These are phyloP conservation scores for Silurus aristotelis DNA, from an alignment of 2,797 vertebrate species.

Conservation along the genomic window DNA sequence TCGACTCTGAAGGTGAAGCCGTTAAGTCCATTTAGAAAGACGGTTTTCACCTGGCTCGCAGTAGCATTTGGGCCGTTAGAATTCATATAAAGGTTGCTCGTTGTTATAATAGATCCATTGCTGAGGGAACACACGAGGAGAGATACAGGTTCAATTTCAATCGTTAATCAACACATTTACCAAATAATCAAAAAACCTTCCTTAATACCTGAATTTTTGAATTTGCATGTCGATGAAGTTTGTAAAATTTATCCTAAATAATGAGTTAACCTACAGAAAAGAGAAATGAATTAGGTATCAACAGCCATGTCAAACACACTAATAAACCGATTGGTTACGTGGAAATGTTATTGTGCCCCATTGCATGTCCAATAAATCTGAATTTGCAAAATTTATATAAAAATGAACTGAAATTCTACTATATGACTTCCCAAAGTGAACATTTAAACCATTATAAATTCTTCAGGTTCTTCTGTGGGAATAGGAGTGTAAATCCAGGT, in stretches of 20 bases:
- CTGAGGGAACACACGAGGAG: neutral
- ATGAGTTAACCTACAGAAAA: conserved; percentile 1
- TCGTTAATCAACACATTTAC: neutral
- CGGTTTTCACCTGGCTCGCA: neutral
- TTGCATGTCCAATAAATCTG: too few relatives aligned
- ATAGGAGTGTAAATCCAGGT: neutral
- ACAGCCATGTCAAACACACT: neutral
- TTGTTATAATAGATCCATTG: neutral
- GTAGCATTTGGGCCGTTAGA: neutral
- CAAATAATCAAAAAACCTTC: neutral
- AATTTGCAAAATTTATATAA: neutral
- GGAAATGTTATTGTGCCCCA: neutral
- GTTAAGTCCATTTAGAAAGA: neutral
- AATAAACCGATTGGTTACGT: neutral
- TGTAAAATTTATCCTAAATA: neutral
- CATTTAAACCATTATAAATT: neutral
- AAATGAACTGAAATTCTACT: too few relatives aligned
- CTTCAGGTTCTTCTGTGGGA: neutral
- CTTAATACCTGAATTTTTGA: neutral
- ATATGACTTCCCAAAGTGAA: neutral
- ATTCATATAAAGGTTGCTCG: neutral
- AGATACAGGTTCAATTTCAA: neutral
- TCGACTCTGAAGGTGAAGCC: neutral
- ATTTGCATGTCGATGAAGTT: neutral
- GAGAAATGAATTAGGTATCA: neutral